These are phyloP conservation scores for Hyles euphorbiae DNA, from an alignment of 1,140 invertebrate genomes.

Conservation along the genomic window DNA sequence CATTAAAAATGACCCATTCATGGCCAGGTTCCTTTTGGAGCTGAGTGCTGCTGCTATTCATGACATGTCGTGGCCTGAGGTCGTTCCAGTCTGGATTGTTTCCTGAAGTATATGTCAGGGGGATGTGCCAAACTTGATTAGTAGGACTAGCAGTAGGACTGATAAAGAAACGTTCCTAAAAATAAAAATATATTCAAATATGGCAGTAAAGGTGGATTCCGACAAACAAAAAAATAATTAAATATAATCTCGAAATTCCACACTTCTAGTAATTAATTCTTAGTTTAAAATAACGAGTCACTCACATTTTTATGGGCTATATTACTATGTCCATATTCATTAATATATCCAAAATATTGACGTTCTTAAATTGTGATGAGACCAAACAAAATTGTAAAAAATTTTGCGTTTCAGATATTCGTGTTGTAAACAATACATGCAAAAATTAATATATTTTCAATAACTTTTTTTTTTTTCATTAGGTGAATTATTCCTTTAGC, in stretches of 20 bases:
- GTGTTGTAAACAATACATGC: too few species aligned
- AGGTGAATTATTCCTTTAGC: too few species aligned
- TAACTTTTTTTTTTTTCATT: too few species aligned
- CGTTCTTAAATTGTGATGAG: too few species aligned
- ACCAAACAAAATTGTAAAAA: too few species aligned
- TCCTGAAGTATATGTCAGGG: slow-evolving; percentile 77
- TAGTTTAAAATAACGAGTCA: not conserved
- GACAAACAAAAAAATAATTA: too few species aligned
- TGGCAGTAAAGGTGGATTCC: not conserved
- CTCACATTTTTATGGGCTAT: too few species aligned
- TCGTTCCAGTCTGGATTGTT: slow-evolving; percentile 76
- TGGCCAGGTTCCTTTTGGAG: slow-evolving; percentile 44
- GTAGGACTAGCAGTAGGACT: slow-evolving; percentile 37
- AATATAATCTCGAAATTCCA: too few species aligned
- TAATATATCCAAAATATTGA: too few species aligned
- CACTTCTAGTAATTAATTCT: not conserved
- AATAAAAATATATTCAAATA: slow-evolving; percentile 4
- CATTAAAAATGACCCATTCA: slow-evolving; percentile 83
- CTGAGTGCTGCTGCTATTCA: slow-evolving; percentile 55
- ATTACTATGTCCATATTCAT: too few species aligned
- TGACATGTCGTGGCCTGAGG: slow-evolving; percentile 62
- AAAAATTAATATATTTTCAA: too few species aligned
- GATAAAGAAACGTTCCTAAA: slow-evolving; percentile 60
- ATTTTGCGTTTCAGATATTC: too few species aligned
- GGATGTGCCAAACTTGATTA: slow-evolving; percentile 76